Evolutionary conservation across 2,888 invertebrate species (phyloP), one percentile per base, ranked within the genome.

Genomic region (Tetragonula carbonaria): DNA sequence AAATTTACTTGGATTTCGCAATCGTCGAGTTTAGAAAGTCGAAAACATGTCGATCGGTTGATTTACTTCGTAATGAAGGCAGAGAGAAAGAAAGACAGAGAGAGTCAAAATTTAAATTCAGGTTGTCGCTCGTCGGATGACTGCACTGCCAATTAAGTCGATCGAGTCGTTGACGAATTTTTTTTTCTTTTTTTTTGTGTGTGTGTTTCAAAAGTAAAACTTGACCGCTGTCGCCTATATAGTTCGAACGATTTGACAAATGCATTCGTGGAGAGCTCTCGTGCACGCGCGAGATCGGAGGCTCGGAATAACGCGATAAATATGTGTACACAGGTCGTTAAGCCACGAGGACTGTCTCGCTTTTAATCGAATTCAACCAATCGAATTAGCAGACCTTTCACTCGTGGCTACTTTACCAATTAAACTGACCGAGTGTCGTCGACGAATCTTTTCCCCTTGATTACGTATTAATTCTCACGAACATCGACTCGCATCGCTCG

Each of bases 351-450:
- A 72, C 59, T 18, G n/a, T 63, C 63, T 33, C 63, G 23, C 13
- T 53, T 74, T 74, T 66, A 66, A 74, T 74, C 38, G 74, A 66
- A 70, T 82, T 59, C 62, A 51, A 57, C 51, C 55, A 50, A 23
- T 73, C 59, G 59, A 59, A 33, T 68, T 70, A 70, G 28, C 6
- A 51, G 70, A 70, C 68, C 23, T 66, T 66, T 66, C 55, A 8
- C 66, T 73, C 13, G 33, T 16, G 23, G n/a, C 66, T 55, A 33
- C 23, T 66, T 66, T 23, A 45, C 55, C 65, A 57, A 74, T 74
- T 66, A 53, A 66, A 23, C 45, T 18, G 4, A 21, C 16, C 65
- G n/a, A 63, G 14, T 14, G n/a, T 18, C 50, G 21, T 50, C 62
- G 13, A 23, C 45, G 59, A 59, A 59, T 72, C 45, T 57, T 59